phyloP scores from a whole-genome alignment of 2,888 invertebrate genomes.

The Ophion ellenae region DNA sequence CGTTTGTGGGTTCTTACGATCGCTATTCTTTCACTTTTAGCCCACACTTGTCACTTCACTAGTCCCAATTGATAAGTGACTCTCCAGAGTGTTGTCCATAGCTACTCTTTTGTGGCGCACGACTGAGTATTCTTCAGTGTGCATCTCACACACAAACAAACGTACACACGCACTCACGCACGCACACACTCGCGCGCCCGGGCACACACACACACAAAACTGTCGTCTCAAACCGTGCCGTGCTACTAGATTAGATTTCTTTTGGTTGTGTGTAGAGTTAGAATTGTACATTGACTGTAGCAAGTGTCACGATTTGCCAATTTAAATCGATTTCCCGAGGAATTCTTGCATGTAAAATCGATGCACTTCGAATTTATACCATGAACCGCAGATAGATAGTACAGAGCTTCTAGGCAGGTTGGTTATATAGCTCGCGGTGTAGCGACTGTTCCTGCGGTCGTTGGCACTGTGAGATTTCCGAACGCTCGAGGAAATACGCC shows the following conservation, averaged over 20 bases:
- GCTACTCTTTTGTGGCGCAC: too few relatives aligned
- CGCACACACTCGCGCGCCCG: too few relatives aligned
- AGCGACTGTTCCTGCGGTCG: conserved; percentile 30
- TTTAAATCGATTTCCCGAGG: conserved; percentile 35
- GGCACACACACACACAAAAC: neutral
- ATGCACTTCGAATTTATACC: conserved; percentile 59
- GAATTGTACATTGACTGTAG: conserved; percentile 38
- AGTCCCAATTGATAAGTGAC: too few relatives aligned
- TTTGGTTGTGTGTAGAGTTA: neutral
- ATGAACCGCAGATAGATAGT: conserved; percentile 50
- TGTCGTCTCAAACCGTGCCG: neutral
- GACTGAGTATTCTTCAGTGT: too few relatives aligned
- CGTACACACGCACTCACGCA: too few relatives aligned
- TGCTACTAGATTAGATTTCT: neutral
- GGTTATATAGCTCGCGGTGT: conserved; percentile 6
- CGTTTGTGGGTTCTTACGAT: too few relatives aligned
- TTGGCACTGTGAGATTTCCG: conserved; percentile 38
- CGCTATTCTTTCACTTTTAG: too few relatives aligned
- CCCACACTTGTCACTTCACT: too few relatives aligned
- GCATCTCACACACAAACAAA: too few relatives aligned
- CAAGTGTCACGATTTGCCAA: conserved; percentile 48
- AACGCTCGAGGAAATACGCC: conserved; percentile 41
- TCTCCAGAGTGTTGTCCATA: too few relatives aligned
- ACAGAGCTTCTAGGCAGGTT: conserved; percentile 46
- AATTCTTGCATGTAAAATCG: conserved; percentile 49